phyloP scores from a whole-genome alignment of 2,888 invertebrate genomes.

The Nephrocerus scutellatus region DNA sequence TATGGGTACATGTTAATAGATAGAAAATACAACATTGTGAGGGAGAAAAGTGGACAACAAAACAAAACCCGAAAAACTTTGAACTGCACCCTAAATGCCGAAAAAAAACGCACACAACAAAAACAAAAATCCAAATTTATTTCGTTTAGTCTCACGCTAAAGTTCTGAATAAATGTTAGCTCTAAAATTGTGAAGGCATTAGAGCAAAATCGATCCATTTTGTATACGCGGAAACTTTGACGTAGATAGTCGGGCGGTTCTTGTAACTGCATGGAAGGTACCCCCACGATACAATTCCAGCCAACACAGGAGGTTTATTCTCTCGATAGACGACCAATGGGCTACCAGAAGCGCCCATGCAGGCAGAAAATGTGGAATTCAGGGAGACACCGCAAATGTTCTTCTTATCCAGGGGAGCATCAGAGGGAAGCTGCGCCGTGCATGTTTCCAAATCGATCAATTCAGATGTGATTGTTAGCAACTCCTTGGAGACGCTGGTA shows the following conservation, averaged over 20 bases:
- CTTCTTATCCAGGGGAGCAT: slow-evolving; percentile 27
- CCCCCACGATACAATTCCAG: slow-evolving; percentile 34
- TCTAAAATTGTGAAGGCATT: too few species aligned
- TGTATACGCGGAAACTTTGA: slow-evolving; percentile 27
- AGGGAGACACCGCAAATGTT: slow-evolving; percentile 31
- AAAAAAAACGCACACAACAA: too few species aligned
- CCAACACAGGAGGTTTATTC: slow-evolving; percentile 28
- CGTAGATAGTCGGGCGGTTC: slow-evolving; percentile 31
- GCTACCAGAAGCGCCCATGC: slow-evolving; percentile 37
- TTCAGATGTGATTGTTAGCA: slow-evolving; percentile 29
- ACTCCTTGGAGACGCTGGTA: slow-evolving; percentile 26
- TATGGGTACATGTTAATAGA: too few species aligned
- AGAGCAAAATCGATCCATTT: slow-evolving; percentile 36
- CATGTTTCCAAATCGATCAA: slow-evolving; percentile 25
- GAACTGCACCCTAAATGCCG: too few species aligned
- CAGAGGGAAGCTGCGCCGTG: slow-evolving; percentile 22
- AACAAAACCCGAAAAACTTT: too few species aligned
- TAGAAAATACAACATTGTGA: too few species aligned
- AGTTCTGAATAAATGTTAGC: too few species aligned
- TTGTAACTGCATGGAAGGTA: slow-evolving; percentile 36
- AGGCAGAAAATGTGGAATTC: too few species aligned
- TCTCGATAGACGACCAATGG: slow-evolving; percentile 33
- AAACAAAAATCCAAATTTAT: too few species aligned
- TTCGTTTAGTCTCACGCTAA: too few species aligned
- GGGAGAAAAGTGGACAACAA: too few species aligned